Evolutionary conservation across 2,888 invertebrate species (phyloP).

Genomic region (Plagiodera versicolora): DNA sequence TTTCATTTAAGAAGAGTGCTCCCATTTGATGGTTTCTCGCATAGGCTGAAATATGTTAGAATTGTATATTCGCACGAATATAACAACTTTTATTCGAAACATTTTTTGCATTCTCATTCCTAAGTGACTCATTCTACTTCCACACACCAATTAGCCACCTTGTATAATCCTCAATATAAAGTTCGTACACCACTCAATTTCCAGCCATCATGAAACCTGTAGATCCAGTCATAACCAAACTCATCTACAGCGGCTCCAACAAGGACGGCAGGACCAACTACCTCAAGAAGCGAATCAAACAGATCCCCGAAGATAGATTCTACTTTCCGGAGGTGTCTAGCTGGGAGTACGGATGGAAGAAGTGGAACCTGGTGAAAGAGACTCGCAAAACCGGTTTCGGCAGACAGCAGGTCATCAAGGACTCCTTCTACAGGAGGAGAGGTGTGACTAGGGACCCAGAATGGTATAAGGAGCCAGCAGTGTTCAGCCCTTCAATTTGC

Average conservation of each 20-base stretch:
- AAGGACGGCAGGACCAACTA: slow-evolving; percentile 58
- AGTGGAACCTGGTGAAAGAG: slow-evolving; percentile 53
- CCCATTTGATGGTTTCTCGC: too few relatives aligned
- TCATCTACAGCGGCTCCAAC: slow-evolving; percentile 55
- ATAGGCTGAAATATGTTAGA: too few relatives aligned
- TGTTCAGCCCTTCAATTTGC: slow-evolving; percentile 49
- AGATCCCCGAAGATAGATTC: slow-evolving; percentile 61
- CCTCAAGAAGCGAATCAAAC: slow-evolving; percentile 56
- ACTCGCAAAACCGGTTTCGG: slow-evolving; percentile 53
- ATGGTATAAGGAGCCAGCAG: slow-evolving; percentile 59
- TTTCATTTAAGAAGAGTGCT: too few relatives aligned
- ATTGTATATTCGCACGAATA: too few relatives aligned
- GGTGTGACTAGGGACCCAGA: slow-evolving; percentile 61
- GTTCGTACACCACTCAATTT: too few relatives aligned
- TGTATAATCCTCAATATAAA: too few relatives aligned
- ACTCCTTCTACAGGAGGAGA: slow-evolving; percentile 62
- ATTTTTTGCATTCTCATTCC: too few relatives aligned
- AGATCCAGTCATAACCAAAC: slow-evolving; percentile 53
- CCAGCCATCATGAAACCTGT: slow-evolving; percentile 58
- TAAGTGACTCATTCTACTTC: too few relatives aligned
- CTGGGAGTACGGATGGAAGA: slow-evolving; percentile 65
- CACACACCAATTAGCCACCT: too few relatives aligned
- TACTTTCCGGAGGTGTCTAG: slow-evolving; percentile 58
- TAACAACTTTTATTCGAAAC: too few relatives aligned
- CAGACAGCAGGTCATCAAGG: slow-evolving; percentile 57